Percentiles rank a stretch among this genome's conserved stretches.
Conservation (phyloP, 2,113 vertebrate species). For the Phalacrocorax aristotelis region DNA sequence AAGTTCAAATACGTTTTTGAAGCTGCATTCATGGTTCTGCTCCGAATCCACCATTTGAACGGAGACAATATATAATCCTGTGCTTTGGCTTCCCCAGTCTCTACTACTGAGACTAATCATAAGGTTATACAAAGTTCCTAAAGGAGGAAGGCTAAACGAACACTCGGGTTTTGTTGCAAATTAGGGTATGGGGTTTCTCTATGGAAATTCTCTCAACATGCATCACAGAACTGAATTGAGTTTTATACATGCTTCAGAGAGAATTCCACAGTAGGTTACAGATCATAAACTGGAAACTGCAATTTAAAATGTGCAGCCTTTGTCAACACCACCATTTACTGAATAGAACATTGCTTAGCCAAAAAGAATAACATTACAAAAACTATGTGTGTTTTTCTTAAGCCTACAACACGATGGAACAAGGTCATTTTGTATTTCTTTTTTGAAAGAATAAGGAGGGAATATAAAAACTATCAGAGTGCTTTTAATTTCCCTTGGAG, state of each 20-base stretch:
- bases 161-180: background rate
- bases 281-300: background rate
- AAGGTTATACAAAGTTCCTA: background rate
- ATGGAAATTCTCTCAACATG: background rate
- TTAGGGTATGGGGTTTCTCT: background rate
- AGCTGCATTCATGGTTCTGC: background rate
- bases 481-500: background rate
- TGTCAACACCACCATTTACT: background rate
- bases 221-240: background rate
- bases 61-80: background rate
- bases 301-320: background rate
- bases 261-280: background rate
- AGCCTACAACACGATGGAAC: background rate
- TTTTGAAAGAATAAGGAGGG: background rate
- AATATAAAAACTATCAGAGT: background rate
- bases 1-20: background rate
- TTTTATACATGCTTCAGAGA: background rate
- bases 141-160: background rate
- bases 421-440: rapidly evolving
- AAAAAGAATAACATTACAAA: background rate
- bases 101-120: background rate
- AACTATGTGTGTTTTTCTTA: background rate
- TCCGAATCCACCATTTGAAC: background rate
- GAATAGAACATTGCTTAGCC: background rate
- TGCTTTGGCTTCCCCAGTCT: background rate